A percentile compares a stretch with the other conserved stretches of the same genome.
Conservation (phyloP, 2,888 invertebrate genomes). For the Drosophila cognata region DNA sequence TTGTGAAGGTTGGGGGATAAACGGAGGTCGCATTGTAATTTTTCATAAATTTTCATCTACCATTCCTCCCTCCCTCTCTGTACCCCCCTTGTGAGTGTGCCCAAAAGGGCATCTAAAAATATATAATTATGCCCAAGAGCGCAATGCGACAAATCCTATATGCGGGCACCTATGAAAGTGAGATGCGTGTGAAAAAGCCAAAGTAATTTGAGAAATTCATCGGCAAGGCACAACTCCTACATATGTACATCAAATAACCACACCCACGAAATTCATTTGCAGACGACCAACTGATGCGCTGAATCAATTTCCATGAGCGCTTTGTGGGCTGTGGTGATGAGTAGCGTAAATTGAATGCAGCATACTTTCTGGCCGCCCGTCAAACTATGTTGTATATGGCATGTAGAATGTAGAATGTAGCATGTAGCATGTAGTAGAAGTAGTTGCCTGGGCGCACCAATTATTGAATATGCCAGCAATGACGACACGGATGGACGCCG, state of each 20-base stretch:
- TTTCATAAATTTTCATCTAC: background rate
- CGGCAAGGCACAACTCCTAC: slow-evolving; percentile 15
- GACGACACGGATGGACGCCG: slow-evolving; percentile 48
- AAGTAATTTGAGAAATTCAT: slow-evolving; percentile 39
- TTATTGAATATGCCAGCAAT: slow-evolving; percentile 72
- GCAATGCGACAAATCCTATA: slow-evolving; percentile 32
- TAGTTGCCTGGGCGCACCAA: slow-evolving; percentile 50
- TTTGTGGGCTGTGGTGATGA: slow-evolving; percentile 52
- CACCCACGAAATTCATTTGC: slow-evolving; percentile 23
- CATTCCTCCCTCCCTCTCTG: background rate
- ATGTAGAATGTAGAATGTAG: background rate
- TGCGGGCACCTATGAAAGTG: slow-evolving; percentile 14
- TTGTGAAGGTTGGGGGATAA: background rate
- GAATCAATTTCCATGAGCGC: slow-evolving; percentile 69
- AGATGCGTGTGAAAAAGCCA: slow-evolving; percentile 55
- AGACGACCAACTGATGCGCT: slow-evolving; percentile 31
- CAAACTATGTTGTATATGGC: slow-evolving; percentile 42
- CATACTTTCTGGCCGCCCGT: slow-evolving; percentile 60
- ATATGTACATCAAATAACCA: background rate
- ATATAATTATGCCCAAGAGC: slow-evolving; percentile 1
- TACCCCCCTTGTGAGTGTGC: background rate
- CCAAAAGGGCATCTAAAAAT: background rate
- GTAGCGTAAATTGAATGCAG: slow-evolving; percentile 70
- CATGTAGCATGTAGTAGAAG: slow-evolving; percentile 12
- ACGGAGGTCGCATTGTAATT: background rate